Base-by-base conservation (phyloP, 2,888 invertebrate species). In the Brachycybe producta region DNA sequence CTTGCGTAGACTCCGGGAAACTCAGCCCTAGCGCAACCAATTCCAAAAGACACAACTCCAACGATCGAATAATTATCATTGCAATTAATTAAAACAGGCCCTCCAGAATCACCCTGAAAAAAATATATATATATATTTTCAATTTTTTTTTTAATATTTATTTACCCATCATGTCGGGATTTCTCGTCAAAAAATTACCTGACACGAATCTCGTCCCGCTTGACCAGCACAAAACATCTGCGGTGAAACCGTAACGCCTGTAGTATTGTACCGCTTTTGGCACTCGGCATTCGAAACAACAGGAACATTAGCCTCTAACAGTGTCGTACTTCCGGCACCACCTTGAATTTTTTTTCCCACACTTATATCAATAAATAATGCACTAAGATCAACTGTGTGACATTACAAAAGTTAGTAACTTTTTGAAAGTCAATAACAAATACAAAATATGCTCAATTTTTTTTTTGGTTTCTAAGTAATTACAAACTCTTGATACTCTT, bases 81-180 rank as follows among this genome's bases (percentile, higher is more conserved):
- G 19, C 26, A 28, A 21, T 43, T 32, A n/a, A 17, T 23, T 7
- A 28, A 30, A 23, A 43, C 27, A 7, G 43, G 43, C 5, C 43
- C 43, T 17, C 43, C 43, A 30, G 43, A 43, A 19, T 43, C 43
- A 5, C 43, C 43, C 43, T 43, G 13, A 30, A n/a, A 30, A n/a
- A n/a, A n/a, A n/a, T n/a, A n/a, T 30, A 30, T 11, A 11, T 30
- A 11, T 30, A 8, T 30, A 30, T 30, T 8, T 30, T 30, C 8
- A 8, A 30, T n/a, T 11, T 30, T n/a, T 30, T n/a, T n/a, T n/a
- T n/a, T n/a, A n/a, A n/a, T n/a, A n/a, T n/a, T n/a, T n/a, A n/a
- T n/a, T n/a, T n/a, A n/a, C n/a, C n/a, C n/a, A n/a, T n/a, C n/a
- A n/a, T n/a, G n/a, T n/a, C n/a, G n/a, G n/a, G n/a, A n/a, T n/a